Percentiles rank a stretch among this genome's conserved stretches.
Evolutionary conservation across 2,888 invertebrate genomes (phyloP).

Genomic region (Carcina quercana): DNA sequence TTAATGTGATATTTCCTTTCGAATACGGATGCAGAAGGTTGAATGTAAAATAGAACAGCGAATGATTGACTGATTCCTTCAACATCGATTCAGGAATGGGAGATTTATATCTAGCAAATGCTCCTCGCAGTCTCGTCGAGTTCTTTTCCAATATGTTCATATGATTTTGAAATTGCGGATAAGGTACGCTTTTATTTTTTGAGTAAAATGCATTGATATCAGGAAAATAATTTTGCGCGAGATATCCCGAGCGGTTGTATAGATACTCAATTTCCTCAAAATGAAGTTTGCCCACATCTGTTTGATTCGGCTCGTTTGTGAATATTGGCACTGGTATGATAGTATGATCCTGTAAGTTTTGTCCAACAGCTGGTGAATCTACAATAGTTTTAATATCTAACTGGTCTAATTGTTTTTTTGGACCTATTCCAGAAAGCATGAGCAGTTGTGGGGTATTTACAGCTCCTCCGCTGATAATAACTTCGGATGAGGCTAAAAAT

Average conservation of each 20-base stretch:
- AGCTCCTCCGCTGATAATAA: constrained; percentile 56
- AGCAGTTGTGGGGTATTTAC: constrained; percentile 59
- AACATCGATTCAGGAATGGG: constrained; percentile 20
- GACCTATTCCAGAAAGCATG: constrained; percentile 65
- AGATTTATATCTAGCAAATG: constrained; percentile 35
- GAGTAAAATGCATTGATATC: constrained; percentile 78
- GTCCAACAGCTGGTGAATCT: constrained; percentile 45
- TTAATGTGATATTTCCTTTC: constrained; percentile 61
- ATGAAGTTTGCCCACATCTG: constrained; percentile 20
- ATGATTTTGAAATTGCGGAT: constrained; percentile 22
- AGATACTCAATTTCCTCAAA: constrained; percentile 46
- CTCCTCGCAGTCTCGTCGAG: background rate
- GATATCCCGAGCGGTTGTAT: constrained; percentile 47
- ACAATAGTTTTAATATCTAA: constrained; percentile 32
- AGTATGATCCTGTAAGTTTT: constrained; percentile 54
- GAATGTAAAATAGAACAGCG: constrained; percentile 29
- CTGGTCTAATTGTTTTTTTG: constrained; percentile 37
- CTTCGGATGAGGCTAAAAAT: constrained; percentile 40
- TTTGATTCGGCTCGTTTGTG: constrained; percentile 21
- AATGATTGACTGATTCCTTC: constrained; percentile 17
- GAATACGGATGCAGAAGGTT: constrained; percentile 50
- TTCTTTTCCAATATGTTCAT: constrained; percentile 27
- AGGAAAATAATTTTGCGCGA: constrained; percentile 55
- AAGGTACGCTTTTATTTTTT: constrained; percentile 36
- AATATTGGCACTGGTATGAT: constrained; percentile 33